Percentiles rank a stretch among this genome's conserved stretches.
Evolutionary conservation across 2,888 invertebrate genomes (phyloP).

Genomic region (Stenoptilia bipunctidactyla): DNA sequence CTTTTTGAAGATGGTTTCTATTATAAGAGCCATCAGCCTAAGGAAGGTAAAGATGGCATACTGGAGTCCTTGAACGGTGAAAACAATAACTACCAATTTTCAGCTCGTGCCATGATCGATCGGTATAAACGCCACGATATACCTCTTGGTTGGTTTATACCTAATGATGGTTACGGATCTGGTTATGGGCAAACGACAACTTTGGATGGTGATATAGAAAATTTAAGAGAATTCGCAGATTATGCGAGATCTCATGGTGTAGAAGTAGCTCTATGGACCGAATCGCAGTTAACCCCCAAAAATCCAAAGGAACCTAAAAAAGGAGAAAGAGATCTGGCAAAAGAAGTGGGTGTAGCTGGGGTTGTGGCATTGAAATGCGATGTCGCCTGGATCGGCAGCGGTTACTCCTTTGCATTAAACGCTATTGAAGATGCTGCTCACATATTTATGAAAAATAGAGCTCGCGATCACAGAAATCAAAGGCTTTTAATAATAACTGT

Average conservation of each 20-base stretch:
- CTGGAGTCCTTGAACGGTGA: slow-evolving; percentile 59
- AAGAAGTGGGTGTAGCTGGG: slow-evolving; percentile 45
- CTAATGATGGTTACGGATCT: slow-evolving; percentile 58
- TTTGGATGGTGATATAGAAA: slow-evolving; percentile 48
- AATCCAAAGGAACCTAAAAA: slow-evolving; percentile 49
- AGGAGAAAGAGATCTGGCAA: slow-evolving; percentile 51
- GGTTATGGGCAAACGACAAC: slow-evolving; percentile 58
- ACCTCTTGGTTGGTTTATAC: slow-evolving; percentile 58
- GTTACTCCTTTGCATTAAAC: slow-evolving; percentile 52
- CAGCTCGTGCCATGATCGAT: slow-evolving; percentile 58
- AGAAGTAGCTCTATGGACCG: slow-evolving; percentile 56
- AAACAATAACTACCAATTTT: slow-evolving; percentile 56
- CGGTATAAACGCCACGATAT: slow-evolving; percentile 48
- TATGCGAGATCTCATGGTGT: slow-evolving; percentile 44
- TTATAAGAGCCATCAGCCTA: slow-evolving; percentile 48
- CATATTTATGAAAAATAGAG: slow-evolving; percentile 27
- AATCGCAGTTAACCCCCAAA: slow-evolving; percentile 45
- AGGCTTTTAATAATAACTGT: slow-evolving; percentile 54
- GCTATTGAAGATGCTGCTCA: slow-evolving; percentile 46
- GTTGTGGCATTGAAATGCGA: slow-evolving; percentile 57
- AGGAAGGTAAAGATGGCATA: slow-evolving; percentile 34
- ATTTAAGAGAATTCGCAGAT: slow-evolving; percentile 41
- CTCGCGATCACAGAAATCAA: slow-evolving; percentile 24
- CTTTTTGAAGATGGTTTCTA: slow-evolving; percentile 52
- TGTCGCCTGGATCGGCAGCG: slow-evolving; percentile 55